A percentile compares a stretch with the other conserved stretches of the same genome.
phyloP scores from a whole-genome alignment of 1,140 invertebrate species.

The Bombus difficillimus region DNA sequence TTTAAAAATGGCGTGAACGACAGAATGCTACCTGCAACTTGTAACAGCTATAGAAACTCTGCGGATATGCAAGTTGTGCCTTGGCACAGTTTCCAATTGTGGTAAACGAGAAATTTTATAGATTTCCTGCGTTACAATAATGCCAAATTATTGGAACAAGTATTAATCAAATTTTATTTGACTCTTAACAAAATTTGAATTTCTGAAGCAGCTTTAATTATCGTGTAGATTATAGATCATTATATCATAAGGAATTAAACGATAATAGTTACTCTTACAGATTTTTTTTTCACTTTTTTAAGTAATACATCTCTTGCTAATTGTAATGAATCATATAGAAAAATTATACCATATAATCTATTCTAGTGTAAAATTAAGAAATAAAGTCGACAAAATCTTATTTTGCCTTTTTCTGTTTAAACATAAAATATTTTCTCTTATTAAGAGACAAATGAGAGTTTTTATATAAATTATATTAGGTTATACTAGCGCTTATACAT shows the following conservation, averaged over 20 bases:
- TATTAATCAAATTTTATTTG: constrained; percentile 4
- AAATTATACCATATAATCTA: background rate
- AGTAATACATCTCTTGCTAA: background rate
- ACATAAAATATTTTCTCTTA: background rate
- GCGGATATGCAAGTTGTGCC: constrained; percentile 43
- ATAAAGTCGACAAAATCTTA: background rate
- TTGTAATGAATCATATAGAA: background rate
- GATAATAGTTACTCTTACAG: background rate
- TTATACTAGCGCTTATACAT: too few species aligned
- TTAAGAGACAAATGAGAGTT: background rate
- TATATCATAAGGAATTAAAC: background rate
- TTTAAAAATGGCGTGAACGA: constrained; percentile 66
- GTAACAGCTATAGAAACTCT: constrained; percentile 51
- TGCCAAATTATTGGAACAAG: background rate
- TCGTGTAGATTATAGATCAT: background rate
- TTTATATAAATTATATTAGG: background rate
- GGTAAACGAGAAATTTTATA: constrained; percentile 2
- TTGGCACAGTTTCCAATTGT: constrained; percentile 35
- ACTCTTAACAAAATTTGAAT: background rate
- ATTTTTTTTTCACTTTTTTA: background rate
- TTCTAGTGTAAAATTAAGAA: background rate
- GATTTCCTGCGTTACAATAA: background rate
- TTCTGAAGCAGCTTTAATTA: background rate
- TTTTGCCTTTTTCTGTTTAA: background rate
- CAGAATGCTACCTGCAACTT: constrained; percentile 35